Evolutionary conservation across 2,797 vertebrate genomes (phyloP).

Genomic region (Oceanodroma leucorhoa): DNA sequence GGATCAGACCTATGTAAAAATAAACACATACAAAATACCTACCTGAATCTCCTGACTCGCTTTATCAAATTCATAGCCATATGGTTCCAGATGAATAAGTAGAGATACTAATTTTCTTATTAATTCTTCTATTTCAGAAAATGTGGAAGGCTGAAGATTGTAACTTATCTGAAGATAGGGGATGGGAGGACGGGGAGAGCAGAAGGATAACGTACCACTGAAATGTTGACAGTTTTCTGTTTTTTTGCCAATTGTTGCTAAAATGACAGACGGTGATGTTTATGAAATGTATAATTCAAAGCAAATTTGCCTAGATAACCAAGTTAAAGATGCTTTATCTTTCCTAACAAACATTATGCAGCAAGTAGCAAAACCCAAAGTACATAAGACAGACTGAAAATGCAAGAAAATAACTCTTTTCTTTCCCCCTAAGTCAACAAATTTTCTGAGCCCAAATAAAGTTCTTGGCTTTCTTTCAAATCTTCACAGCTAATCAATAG

Average conservation of each 20-base stretch:
- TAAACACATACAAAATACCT: slow-evolving; percentile 3
- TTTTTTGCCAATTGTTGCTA: slow-evolving; percentile 74
- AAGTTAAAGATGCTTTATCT: slow-evolving; percentile 71
- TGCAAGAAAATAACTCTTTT: slow-evolving; percentile 39
- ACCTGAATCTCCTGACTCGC: neutral
- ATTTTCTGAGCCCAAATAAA: slow-evolving; percentile 44
- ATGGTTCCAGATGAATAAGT: neutral
- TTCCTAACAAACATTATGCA: slow-evolving; percentile 64
- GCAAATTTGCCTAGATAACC: slow-evolving; percentile 71
- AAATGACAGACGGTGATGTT: slow-evolving; percentile 68
- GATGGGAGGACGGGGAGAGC: neutral
- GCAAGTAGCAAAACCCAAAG: slow-evolving; percentile 57
- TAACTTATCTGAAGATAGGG: neutral
- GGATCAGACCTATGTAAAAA: neutral
- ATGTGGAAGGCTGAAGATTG: slow-evolving; percentile 2
- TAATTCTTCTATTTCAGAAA: slow-evolving; percentile 56
- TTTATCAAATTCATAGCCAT: neutral
- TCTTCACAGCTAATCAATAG: slow-evolving; percentile 46
- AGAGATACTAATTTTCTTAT: slow-evolving; percentile 2
- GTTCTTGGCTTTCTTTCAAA: slow-evolving; percentile 55
- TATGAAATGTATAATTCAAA: slow-evolving; percentile 74
- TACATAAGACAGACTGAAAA: slow-evolving; percentile 46
- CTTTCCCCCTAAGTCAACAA: slow-evolving; percentile 39
- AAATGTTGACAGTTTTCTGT: slow-evolving; percentile 56
- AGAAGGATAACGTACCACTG: slow-evolving; percentile 35